A percentile compares a stretch with the other conserved stretches of the same genome.
These are phyloP conservation scores for Ametastegia equiseti DNA, from an alignment of 2,888 invertebrate genomes.

Conservation along the genomic window DNA sequence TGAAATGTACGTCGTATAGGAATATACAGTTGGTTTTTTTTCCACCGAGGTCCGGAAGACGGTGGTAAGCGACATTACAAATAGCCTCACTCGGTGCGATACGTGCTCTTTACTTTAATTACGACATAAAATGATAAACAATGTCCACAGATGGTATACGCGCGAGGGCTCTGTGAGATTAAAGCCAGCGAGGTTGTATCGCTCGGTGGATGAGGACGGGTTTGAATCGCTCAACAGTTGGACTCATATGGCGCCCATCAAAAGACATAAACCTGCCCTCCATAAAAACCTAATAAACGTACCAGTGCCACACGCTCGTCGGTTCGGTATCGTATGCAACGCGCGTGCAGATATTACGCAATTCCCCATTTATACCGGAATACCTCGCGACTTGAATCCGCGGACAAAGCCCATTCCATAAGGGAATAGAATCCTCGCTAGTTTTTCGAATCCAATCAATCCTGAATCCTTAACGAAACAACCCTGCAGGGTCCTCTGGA, in stretches of 20 bases:
- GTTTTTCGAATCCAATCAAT: conserved; percentile 12
- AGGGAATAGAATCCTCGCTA: not conserved
- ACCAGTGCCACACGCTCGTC: conserved; percentile 51
- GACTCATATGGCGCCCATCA: conserved; percentile 67
- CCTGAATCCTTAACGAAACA: not conserved
- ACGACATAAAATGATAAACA: conserved; percentile 68
- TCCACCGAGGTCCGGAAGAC: not conserved
- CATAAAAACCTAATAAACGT: conserved; percentile 64
- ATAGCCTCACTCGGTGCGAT: conserved; percentile 41
- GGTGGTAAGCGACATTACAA: conserved; percentile 5
- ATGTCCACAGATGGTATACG: conserved; percentile 62
- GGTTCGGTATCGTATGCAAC: conserved; percentile 48
- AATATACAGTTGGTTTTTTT: not conserved
- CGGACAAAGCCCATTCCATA: not conserved
- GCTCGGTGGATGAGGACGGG: conserved; percentile 46
- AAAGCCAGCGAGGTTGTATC: conserved; percentile 51
- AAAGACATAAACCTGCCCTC: conserved; percentile 65
- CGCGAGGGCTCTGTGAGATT: conserved; percentile 54
- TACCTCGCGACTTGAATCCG: not conserved
- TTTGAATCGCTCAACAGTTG: conserved; percentile 67
- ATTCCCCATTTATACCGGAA: not conserved
- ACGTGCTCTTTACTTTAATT: conserved; percentile 68
- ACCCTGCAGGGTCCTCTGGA: not conserved
- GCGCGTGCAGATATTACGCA: conserved; percentile 19
- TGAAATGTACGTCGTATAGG: not conserved